Evolutionary conservation across 2,888 invertebrate genomes (phyloP), one percentile per base, ranked within the genome.

Genomic region (Hemicrepidius hirtus): DNA sequence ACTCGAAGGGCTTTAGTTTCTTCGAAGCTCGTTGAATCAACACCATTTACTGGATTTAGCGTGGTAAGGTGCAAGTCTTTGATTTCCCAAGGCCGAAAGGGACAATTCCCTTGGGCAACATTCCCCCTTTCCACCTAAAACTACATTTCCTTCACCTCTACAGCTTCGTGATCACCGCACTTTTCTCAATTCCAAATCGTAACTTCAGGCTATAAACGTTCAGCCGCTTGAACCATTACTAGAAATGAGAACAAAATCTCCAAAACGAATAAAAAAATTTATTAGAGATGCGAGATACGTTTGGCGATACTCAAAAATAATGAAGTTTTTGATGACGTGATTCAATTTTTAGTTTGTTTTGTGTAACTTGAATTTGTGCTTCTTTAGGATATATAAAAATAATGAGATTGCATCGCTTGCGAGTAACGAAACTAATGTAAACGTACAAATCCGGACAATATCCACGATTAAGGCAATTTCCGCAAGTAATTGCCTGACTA

Each of bases 141-240:
- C 49, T 60, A 60, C 60, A 49, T 62, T 60, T 49, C 49, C 59
- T 62, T 68, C 49, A 60, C 68, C 60, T 68, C 49, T 68, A 60
- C 68, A 59, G 49, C 46, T 68, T 68, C 68, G 60, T 60, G 60
- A 68, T 68, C 68, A 60, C 49, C 62, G 62, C 60, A 68, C 68
- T 62, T 60, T 68, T 62, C 60, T 60, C 68, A 50, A 68, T 68
- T 68, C 60, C 28, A 41, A 50, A 59, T 49, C 68, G 59, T 60
- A 68, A 68, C 68, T 68, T 68, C 37, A 20, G 63, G 63, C 63
- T 46, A 41, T 63, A 63, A 63, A 63, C 46, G 63, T 46, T 63
- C 63, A 46, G 63, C 46, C 63, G 63, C 63, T 63, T 46, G 44
- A 63, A 63, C 63, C 63, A 63, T 63, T 63, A 63, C 63, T 63